Base-by-base conservation (phyloP, 1,140 invertebrate species). In the Ostrea denselamellosa region DNA sequence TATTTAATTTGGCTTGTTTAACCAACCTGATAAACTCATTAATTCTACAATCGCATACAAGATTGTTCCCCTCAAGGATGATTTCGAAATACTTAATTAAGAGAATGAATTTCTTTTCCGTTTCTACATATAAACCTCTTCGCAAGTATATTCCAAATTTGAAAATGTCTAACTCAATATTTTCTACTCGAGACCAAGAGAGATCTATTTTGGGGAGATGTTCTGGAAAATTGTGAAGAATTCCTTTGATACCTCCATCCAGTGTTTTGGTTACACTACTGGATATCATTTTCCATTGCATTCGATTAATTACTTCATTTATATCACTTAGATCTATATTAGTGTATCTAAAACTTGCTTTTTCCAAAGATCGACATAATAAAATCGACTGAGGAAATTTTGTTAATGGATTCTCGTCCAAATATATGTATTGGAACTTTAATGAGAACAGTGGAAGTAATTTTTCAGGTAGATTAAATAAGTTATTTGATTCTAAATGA, bases 21-120 rank as follows among this genome's bases (percentile, higher is more conserved):
- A 92, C 86, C 28, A 88, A 87, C 34, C 87, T 87, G n/a, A 86
- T 86, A 28, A 93, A 87, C 9, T 87, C 85, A 25, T 91, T 87
- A 25, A 93, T 90, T 28, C 89, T 89, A 54, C 92, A 93, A 58
- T 92, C 87, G 85, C 92, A 93, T 5, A 77, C 22, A 28, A 93
- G 34, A 0, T 65, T 85, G 83, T 91, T 91, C 9, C 87, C 86
- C 8, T 88, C 85, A 9, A 91, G 28, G 34, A 89, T 82, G 56
- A 93, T 89, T 77, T 89, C 68, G 89, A 90, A 93, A 89, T 92
- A 58, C n/a, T 88, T 88, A 0, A 91, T 51, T 53, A 91, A 54
- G n/a, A 91, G n/a, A 22, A 44, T 53, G 0, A 90, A 22, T 53
- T n/a, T 86, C 62, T 77, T 90, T 51, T 65, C 81, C 22, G 65